Evolutionary conservation across 2,888 invertebrate species (phyloP).

Genomic region (Sipha maydis): DNA sequence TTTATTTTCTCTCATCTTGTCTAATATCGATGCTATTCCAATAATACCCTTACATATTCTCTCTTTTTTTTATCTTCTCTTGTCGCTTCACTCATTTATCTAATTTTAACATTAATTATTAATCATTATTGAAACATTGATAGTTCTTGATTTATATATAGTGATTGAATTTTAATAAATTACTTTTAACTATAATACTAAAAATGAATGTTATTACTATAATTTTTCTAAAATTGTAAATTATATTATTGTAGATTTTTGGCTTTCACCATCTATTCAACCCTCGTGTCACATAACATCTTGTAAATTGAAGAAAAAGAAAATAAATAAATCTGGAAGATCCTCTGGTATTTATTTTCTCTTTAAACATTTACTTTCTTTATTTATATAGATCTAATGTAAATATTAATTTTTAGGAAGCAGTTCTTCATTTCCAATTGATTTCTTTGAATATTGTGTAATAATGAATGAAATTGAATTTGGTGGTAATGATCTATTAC

Average conservation of each 20-base stretch:
- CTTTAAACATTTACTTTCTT: background rate
- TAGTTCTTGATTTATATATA: too few relatives aligned
- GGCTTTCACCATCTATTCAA: slow-evolving; percentile 77
- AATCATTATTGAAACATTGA: background rate
- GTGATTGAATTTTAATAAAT: background rate
- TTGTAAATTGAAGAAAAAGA: slow-evolving; percentile 73
- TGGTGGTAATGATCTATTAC: slow-evolving; percentile 92
- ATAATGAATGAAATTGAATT: slow-evolving; percentile 92
- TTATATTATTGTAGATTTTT: slow-evolving; percentile 67
- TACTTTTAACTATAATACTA: too few relatives aligned
- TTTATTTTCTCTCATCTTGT: too few relatives aligned
- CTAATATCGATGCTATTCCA: too few relatives aligned
- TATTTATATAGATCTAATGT: background rate
- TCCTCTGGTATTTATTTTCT: slow-evolving; percentile 24
- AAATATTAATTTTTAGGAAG: slow-evolving; percentile 68
- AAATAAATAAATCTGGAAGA: slow-evolving; percentile 72
- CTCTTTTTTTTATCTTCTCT: too few relatives aligned
- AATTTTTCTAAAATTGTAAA: too few relatives aligned
- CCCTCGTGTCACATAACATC: slow-evolving; percentile 74
- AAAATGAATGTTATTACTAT: too few relatives aligned
- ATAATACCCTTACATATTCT: too few relatives aligned
- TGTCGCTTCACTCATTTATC: too few relatives aligned
- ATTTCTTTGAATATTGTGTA: slow-evolving; percentile 96
- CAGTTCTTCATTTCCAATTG: slow-evolving; percentile 86
- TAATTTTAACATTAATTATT: background rate